Conservation (phyloP, 92 coral and sea anemone genomes). For the Epizoanthus ramosus region DNA sequence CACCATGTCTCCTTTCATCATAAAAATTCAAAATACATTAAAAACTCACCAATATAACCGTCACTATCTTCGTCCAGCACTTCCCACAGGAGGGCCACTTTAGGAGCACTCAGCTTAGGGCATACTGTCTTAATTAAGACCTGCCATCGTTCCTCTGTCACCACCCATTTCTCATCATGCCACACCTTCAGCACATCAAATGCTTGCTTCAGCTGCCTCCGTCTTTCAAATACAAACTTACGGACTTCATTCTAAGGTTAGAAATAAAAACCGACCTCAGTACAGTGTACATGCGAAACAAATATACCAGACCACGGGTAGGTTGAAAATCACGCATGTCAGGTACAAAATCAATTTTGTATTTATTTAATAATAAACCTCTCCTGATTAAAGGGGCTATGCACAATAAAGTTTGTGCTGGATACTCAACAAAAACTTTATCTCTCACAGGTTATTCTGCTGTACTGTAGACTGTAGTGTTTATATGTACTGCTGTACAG, state of each 20-base stretch:
- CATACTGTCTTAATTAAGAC: constrained; percentile 74
- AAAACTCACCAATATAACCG: constrained; percentile 76
- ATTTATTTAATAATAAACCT: too few relatives aligned
- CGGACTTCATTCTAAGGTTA: constrained; percentile 86
- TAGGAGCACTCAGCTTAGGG: constrained; percentile 86
- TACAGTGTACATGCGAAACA: background rate
- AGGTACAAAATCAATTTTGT: too few relatives aligned
- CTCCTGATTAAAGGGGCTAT: too few relatives aligned
- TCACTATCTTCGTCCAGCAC: constrained; percentile 78
- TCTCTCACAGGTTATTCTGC: too few relatives aligned
- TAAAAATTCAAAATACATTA: too few relatives aligned
- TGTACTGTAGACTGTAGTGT: too few relatives aligned
- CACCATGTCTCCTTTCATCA: too few relatives aligned
- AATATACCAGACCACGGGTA: too few relatives aligned
- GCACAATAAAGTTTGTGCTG: too few relatives aligned
- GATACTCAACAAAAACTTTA: too few relatives aligned
- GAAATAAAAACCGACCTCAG: background rate
- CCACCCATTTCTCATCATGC: constrained; percentile 70
- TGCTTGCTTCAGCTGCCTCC: constrained; percentile 93
- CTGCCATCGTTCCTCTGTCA: constrained; percentile 82
- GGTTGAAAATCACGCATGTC: too few relatives aligned
- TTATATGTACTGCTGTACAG: too few relatives aligned
- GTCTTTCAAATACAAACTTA: constrained; percentile 88
- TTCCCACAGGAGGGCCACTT: constrained; percentile 87
- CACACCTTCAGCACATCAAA: constrained; percentile 86